Evolutionary conservation across 2,888 invertebrate species (phyloP).

Genomic region (Sipha maydis): DNA sequence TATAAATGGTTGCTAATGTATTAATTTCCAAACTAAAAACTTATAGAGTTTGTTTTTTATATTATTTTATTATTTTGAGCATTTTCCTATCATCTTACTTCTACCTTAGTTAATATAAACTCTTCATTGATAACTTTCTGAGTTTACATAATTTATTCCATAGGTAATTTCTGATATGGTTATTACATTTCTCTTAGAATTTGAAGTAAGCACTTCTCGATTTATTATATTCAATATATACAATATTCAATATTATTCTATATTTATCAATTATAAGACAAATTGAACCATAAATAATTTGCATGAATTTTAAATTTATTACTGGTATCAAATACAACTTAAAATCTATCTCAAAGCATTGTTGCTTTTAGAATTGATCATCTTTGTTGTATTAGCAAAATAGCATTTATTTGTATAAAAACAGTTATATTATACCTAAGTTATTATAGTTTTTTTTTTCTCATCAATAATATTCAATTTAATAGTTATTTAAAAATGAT

Average conservation of each 20-base stretch:
- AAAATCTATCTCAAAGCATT: neutral
- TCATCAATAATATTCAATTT: too few species aligned
- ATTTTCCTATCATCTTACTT: neutral
- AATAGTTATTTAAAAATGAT: too few species aligned
- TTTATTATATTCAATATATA: too few species aligned
- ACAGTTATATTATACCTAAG: slow-evolving; percentile 3
- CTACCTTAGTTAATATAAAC: neutral
- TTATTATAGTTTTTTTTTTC: neutral
- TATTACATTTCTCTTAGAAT: neutral
- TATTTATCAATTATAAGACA: too few species aligned
- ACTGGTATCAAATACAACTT: neutral
- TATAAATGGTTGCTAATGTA: neutral
- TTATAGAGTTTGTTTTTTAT: neutral
- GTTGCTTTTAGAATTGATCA: neutral
- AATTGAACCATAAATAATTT: neutral
- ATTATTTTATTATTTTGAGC: neutral
- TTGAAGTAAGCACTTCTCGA: neutral
- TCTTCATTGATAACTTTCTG: too few species aligned
- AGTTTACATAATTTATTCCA: too few species aligned
- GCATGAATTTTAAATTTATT: neutral
- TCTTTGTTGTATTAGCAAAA: neutral
- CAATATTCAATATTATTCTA: too few species aligned
- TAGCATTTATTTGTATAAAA: slow-evolving; percentile 1
- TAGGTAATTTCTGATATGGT: too few species aligned
- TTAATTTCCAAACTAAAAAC: neutral